phyloP scores from a whole-genome alignment of 2,888 invertebrate genomes.

The Tenthredo scrophulariae region DNA sequence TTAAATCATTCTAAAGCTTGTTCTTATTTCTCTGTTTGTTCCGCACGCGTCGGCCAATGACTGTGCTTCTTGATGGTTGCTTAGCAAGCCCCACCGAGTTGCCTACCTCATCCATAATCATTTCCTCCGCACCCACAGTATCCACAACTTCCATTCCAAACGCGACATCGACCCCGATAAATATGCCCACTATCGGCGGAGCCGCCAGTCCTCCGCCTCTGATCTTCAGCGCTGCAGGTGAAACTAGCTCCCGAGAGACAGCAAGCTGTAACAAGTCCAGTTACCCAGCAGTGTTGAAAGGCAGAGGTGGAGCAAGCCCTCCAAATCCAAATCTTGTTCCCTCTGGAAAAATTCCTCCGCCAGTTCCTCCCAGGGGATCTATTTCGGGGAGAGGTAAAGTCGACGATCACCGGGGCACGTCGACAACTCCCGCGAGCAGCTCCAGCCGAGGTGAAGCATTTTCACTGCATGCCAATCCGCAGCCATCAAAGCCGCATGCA shows the following conservation, averaged over 20 bases:
- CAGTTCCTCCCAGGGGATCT: conserved; percentile 85
- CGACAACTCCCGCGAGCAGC: conserved; percentile 62
- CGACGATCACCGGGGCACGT: conserved; percentile 66
- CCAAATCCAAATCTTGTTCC: conserved; percentile 81
- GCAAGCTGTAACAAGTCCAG: conserved; percentile 73
- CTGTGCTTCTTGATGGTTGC: conserved; percentile 56
- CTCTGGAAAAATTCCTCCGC: conserved; percentile 88
- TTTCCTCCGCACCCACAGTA: conserved; percentile 78
- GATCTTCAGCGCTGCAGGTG: conserved; percentile 47
- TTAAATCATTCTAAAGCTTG: conserved; percentile 53
- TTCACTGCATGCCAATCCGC: conserved; percentile 61
- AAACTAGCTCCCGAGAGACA: conserved; percentile 20
- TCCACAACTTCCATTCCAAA: conserved; percentile 72
- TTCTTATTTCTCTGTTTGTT: conserved; percentile 55
- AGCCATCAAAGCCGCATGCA: conserved; percentile 54
- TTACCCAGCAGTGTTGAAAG: conserved; percentile 89
- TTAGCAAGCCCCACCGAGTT: conserved; percentile 68
- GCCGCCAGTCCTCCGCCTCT: conserved; percentile 68
- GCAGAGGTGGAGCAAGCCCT: conserved; percentile 79
- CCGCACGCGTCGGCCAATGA: conserved; percentile 56
- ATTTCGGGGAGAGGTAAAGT: conserved; percentile 60
- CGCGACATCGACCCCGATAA: conserved; percentile 73
- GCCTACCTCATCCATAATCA: conserved; percentile 62
- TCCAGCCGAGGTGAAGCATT: conserved; percentile 73
- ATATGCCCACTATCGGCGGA: conserved; percentile 63